Percentiles rank a stretch among this genome's conserved stretches.
Evolutionary conservation across 2,113 vertebrate species (phyloP).

Genomic region (Eublepharis macularius): DNA sequence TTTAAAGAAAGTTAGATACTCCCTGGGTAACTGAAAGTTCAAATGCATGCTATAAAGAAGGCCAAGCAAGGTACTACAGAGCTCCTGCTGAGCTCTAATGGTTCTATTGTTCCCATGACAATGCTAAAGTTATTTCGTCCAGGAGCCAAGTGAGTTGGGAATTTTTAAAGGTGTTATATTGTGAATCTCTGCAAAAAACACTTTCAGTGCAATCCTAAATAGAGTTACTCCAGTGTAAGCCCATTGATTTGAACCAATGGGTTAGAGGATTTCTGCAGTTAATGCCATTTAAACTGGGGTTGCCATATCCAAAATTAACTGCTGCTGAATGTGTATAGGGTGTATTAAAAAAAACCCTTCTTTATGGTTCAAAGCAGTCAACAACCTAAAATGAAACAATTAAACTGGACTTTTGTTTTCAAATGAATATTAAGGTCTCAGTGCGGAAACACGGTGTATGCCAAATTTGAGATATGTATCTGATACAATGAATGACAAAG

Average conservation of each 20-base stretch:
- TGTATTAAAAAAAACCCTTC: no score
- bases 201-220: no score
- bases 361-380: no score
- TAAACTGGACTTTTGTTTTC: background rate
- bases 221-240: no score
- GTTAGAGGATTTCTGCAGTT: background rate
- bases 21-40: slow-evolving; percentile 24
- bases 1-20: slow-evolving; percentile 24
- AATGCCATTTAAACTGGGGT: background rate
- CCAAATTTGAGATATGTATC: background rate
- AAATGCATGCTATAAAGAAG: slow-evolving; percentile 5
- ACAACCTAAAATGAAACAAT: background rate
- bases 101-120: slow-evolving; percentile 22
- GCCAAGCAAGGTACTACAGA: background rate
- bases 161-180: background rate
- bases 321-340: no score
- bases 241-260: no score
- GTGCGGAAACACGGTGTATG: background rate
- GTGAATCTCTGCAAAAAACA: background rate
- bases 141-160: background rate
- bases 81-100: slow-evolving; percentile 1
- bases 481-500: background rate
- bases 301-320: background rate
- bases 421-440: background rate
- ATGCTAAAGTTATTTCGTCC: background rate